Percentiles rank a stretch among this genome's conserved stretches.
These are phyloP conservation scores for Microcebus jonahi DNA, from an alignment of 2,113 vertebrate species.

Conservation along the genomic window DNA sequence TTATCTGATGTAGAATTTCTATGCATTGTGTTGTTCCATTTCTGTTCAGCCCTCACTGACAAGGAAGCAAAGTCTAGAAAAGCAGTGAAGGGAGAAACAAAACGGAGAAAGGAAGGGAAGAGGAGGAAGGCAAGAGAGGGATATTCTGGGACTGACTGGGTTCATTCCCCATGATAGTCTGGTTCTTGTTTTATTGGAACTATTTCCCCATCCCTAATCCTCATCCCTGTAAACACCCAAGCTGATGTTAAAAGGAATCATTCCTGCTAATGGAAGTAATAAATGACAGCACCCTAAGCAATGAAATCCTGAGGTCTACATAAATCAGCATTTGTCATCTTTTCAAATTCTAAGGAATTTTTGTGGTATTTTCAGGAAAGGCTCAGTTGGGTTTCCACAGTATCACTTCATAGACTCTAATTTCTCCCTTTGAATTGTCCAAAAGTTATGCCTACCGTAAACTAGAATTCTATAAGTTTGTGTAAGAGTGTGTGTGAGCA, in stretches of 20 bases:
- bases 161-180: neutral
- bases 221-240: constrained; percentile 69
- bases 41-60: neutral
- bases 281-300: constrained; percentile 72
- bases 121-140: neutral
- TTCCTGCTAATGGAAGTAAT: constrained; percentile 74
- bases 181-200: constrained; percentile 63
- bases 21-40: neutral
- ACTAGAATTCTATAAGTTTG: constrained; percentile 57
- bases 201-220: constrained; percentile 60
- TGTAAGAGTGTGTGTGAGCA: neutral
- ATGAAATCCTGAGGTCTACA: constrained; percentile 66
- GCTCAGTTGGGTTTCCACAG: constrained; percentile 68
- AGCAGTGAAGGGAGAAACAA: neutral
- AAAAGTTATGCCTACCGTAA: constrained; percentile 71
- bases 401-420: constrained; percentile 65
- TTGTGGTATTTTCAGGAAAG: constrained; percentile 80
- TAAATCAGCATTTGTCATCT: constrained; percentile 53
- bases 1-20: constrained; percentile 7
- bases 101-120: neutral
- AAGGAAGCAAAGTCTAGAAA: neutral
- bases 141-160: neutral
- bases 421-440: constrained; percentile 52
- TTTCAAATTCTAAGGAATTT: constrained; percentile 68
- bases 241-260: constrained; percentile 67